phyloP scores from a whole-genome alignment of 2,797 vertebrate species.

The Tympanoctomys barrerae region DNA sequence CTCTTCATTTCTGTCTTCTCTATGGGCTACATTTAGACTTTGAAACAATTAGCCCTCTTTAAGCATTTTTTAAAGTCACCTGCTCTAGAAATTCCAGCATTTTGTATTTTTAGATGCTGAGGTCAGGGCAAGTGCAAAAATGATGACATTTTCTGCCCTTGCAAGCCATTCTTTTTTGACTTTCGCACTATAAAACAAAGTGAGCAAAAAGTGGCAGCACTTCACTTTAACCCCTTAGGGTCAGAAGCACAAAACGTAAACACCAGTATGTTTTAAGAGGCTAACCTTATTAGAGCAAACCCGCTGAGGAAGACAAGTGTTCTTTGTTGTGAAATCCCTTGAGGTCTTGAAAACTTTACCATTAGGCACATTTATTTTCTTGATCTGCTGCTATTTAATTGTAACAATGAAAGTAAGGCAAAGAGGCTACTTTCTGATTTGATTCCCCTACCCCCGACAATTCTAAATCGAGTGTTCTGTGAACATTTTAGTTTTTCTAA shows the following conservation, averaged over 20 bases:
- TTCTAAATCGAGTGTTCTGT: constrained; percentile 74
- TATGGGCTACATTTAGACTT: constrained; percentile 85
- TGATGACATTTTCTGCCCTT: constrained; percentile 86
- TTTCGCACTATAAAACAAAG: constrained; percentile 83
- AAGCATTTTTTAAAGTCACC: constrained; percentile 82
- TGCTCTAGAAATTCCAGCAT: constrained; percentile 87
- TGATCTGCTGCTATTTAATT: constrained; percentile 54
- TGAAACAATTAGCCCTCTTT: constrained; percentile 85
- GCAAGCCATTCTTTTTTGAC: constrained; percentile 85
- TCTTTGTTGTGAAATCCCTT: constrained; percentile 38
- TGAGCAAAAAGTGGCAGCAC: constrained; percentile 80
- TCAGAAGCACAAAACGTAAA: constrained; percentile 78
- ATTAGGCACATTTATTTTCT: constrained; percentile 69
- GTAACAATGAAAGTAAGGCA: constrained; percentile 70
- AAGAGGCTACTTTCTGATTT: constrained; percentile 66
- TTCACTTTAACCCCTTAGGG: constrained; percentile 84
- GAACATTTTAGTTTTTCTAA: constrained; percentile 54
- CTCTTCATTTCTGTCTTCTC: constrained; percentile 85
- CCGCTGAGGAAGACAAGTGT: constrained; percentile 68
- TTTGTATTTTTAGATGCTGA: constrained; percentile 89
- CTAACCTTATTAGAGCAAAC: constrained; percentile 15
- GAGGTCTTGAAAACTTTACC: constrained; percentile 21
- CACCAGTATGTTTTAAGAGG: constrained; percentile 41
- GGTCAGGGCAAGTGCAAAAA: constrained; percentile 87
- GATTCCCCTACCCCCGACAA: constrained; percentile 28